phyloP scores from a whole-genome alignment of 2,888 invertebrate genomes.

The Zelleria hepariella region DNA sequence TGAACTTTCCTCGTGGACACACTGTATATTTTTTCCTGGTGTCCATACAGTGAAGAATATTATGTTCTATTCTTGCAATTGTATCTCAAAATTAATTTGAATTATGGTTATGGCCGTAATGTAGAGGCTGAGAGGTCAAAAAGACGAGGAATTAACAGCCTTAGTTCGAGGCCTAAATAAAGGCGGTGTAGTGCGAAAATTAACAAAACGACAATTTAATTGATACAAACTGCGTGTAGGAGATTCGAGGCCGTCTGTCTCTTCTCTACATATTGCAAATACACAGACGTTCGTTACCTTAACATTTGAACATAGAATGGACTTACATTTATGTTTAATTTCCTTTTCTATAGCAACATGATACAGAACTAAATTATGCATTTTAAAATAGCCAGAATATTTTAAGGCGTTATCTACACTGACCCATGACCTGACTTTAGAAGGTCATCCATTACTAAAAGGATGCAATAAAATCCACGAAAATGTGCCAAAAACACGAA shows the following conservation, averaged over 20 bases:
- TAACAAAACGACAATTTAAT: constrained; percentile 57
- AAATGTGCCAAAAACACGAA: constrained; percentile 42
- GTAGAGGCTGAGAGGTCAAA: not conserved
- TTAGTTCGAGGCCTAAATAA: constrained; percentile 2
- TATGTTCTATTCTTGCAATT: too few species aligned
- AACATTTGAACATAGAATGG: not conserved
- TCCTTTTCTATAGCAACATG: not conserved
- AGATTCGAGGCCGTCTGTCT: constrained; percentile 20
- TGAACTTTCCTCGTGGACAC: too few species aligned
- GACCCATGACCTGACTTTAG: not conserved
- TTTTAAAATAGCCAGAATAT: not conserved
- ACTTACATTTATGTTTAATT: not conserved
- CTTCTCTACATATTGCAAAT: not conserved
- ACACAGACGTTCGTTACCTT: not conserved
- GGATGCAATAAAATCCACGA: constrained; percentile 30
- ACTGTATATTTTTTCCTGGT: too few species aligned
- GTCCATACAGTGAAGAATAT: not conserved
- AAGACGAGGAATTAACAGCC: not conserved
- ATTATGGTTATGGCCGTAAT: not conserved
- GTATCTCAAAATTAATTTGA: not conserved
- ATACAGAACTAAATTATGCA: not conserved
- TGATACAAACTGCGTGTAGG: constrained; percentile 46
- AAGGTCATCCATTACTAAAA: constrained; percentile 27
- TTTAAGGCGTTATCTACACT: not conserved
- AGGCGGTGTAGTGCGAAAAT: constrained; percentile 42